A percentile compares a stretch with the other conserved stretches of the same genome.
Evolutionary conservation across 2,888 invertebrate genomes (phyloP).

Genomic region (Drosophila kanekoi): DNA sequence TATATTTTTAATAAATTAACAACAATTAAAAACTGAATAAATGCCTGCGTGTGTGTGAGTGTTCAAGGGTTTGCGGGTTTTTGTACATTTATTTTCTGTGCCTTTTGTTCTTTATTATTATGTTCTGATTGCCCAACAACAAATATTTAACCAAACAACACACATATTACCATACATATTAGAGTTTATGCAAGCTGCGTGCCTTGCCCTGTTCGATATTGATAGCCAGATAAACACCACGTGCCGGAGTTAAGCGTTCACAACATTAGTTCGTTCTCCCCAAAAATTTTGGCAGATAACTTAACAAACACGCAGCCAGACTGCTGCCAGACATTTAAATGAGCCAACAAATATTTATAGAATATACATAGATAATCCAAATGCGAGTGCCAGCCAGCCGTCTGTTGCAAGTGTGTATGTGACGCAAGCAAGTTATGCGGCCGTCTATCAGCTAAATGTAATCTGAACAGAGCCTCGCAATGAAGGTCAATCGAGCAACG

Average conservation of each 20-base stretch:
- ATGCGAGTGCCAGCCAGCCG: not conserved
- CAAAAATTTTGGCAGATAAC: conserved; percentile 19
- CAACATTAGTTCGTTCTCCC: conserved; percentile 13
- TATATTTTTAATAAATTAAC: conserved; percentile 56
- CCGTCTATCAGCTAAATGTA: conserved; percentile 34
- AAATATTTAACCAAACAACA: not conserved
- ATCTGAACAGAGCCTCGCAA: conserved; percentile 18
- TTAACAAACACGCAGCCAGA: conserved; percentile 48
- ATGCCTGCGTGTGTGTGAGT: conserved; percentile 34
- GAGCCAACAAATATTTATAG: conserved; percentile 65
- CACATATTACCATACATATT: conserved; percentile 9
- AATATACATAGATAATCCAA: conserved; percentile 43
- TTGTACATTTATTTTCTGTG: not conserved
- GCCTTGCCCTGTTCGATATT: conserved; percentile 33
- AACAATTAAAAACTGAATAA: conserved; percentile 13
- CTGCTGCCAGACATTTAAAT: conserved; percentile 71
- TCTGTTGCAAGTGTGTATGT: conserved; percentile 17
- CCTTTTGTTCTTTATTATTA: conserved; percentile 1
- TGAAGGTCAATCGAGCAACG: conserved; percentile 13
- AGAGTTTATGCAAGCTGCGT: conserved; percentile 22
- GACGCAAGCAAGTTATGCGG: conserved; percentile 44
- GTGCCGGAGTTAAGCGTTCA: conserved; percentile 4
- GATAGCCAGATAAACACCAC: conserved; percentile 5
- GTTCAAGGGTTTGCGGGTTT: conserved; percentile 37
- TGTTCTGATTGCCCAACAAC: not conserved